These are phyloP conservation scores for Gymnodraco acuticeps DNA, from an alignment of 2,797 vertebrate species.

Conservation along the genomic window DNA sequence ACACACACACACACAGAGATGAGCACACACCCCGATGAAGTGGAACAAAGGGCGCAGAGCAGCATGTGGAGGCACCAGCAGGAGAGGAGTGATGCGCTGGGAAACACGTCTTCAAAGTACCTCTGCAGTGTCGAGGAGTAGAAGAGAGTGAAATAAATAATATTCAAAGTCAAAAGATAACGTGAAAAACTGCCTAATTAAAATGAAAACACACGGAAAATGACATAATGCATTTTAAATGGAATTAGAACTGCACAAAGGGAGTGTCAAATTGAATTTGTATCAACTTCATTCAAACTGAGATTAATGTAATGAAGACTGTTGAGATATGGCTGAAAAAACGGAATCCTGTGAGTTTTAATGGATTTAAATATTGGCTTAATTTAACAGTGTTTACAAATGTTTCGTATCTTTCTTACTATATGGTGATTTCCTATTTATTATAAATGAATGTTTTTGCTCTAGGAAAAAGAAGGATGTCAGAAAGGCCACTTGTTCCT, in stretches of 20 bases:
- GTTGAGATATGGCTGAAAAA: background rate
- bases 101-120: conserved; percentile 44
- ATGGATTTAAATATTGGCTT: background rate
- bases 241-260: background rate
- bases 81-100: conserved; percentile 38
- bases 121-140: conserved; percentile 7
- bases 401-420: too few species aligned
- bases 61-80: conserved; percentile 65
- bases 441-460: background rate
- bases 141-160: background rate
- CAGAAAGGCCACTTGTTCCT: too few species aligned
- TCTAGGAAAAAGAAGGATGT: background rate
- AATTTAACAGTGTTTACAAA: background rate
- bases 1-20: conserved; percentile 13
- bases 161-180: background rate
- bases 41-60: conserved; percentile 78
- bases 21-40: conserved; percentile 65
- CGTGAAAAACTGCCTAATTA: background rate
- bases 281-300: background rate
- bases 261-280: background rate
- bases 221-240: background rate
- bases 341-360: background rate
- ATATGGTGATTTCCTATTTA: too few species aligned
- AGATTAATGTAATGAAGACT: background rate
- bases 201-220: background rate